phyloP scores from a whole-genome alignment of 2,797 vertebrate genomes.

The Danio tinwini region DNA sequence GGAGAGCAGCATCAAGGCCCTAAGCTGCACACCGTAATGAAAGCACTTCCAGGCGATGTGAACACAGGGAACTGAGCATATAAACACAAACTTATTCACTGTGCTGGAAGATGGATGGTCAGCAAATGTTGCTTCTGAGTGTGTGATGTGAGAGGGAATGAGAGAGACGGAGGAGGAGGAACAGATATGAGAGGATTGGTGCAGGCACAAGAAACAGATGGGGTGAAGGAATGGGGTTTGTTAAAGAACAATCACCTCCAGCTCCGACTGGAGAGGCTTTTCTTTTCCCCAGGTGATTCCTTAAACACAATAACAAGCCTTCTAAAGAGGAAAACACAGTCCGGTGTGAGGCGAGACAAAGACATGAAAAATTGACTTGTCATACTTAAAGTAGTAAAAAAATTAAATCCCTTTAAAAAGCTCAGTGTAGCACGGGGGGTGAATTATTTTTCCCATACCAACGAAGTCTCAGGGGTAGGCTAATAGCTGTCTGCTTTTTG shows the following conservation, averaged over 20 bases:
- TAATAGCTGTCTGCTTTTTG: constrained; percentile 34
- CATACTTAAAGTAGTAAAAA: constrained; percentile 46
- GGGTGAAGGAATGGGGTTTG: constrained; percentile 38
- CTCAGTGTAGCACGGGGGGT: constrained; percentile 29
- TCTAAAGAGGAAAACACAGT: constrained; percentile 46
- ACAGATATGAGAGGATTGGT: background rate
- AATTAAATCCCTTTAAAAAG: constrained; percentile 50
- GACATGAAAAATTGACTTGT: constrained; percentile 54
- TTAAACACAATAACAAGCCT: constrained; percentile 47
- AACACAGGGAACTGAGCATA: constrained; percentile 22
- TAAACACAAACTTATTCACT: constrained; percentile 35
- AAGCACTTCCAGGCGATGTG: constrained; percentile 29
- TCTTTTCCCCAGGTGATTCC: constrained; percentile 48
- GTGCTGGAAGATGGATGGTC: constrained; percentile 29
- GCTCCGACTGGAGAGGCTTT: constrained; percentile 46
- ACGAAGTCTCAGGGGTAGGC: constrained; percentile 44
- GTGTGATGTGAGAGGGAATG: background rate
- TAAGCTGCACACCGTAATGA: constrained; percentile 30
- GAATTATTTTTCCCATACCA: constrained; percentile 50
- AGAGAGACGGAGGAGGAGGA: background rate
- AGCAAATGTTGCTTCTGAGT: constrained; percentile 3
- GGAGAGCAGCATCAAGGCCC: constrained; percentile 2
- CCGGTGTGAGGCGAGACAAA: constrained; percentile 38
- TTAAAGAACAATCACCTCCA: constrained; percentile 51
- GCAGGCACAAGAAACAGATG: constrained; percentile 31